Percentiles rank a stretch among this genome's conserved stretches.
These are phyloP conservation scores for Sogatella furcifera DNA, from an alignment of 1,140 invertebrate genomes.

Conservation along the genomic window DNA sequence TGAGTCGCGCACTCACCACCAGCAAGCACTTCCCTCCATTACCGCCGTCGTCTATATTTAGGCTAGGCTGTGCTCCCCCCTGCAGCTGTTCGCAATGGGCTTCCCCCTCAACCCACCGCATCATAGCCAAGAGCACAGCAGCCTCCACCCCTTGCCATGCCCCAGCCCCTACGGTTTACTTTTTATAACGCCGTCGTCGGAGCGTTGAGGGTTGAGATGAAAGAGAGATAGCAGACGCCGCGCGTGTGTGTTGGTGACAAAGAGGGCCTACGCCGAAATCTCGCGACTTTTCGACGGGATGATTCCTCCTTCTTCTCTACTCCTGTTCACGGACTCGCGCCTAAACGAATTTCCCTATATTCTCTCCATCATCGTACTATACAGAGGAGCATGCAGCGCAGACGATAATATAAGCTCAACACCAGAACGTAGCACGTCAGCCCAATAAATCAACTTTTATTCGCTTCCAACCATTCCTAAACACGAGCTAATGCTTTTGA, in stretches of 20 bases:
- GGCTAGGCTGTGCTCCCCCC: slow-evolving; percentile 8
- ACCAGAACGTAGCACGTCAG: no score
- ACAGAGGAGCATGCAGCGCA: no score
- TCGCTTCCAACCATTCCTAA: no score
- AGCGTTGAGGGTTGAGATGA: not conserved
- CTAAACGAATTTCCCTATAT: no score
- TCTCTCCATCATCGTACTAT: no score
- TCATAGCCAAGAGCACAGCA: not conserved
- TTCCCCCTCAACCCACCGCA: slow-evolving; percentile 10
- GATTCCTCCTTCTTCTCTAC: not conserved
- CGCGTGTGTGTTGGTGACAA: no score
- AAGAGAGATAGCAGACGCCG: no score
- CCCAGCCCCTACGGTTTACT: not conserved
- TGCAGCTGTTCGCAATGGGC: slow-evolving; percentile 13
- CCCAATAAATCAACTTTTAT: no score
- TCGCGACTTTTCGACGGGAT: slow-evolving; percentile 1
- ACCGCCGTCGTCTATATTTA: slow-evolving; percentile 17
- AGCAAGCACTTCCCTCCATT: not conserved
- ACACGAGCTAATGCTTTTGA: no score
- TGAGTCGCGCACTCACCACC: not conserved
- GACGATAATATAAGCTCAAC: no score
- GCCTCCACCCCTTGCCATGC: slow-evolving; percentile 1
- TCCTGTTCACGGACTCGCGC: no score
- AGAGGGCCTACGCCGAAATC: not conserved
- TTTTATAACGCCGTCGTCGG: slow-evolving; percentile 6